Percentiles rank a stretch among this genome's conserved stretches.
These are phyloP conservation scores for Arrhopalites spinosus DNA, from an alignment of 2,888 invertebrate genomes.

Conservation along the genomic window DNA sequence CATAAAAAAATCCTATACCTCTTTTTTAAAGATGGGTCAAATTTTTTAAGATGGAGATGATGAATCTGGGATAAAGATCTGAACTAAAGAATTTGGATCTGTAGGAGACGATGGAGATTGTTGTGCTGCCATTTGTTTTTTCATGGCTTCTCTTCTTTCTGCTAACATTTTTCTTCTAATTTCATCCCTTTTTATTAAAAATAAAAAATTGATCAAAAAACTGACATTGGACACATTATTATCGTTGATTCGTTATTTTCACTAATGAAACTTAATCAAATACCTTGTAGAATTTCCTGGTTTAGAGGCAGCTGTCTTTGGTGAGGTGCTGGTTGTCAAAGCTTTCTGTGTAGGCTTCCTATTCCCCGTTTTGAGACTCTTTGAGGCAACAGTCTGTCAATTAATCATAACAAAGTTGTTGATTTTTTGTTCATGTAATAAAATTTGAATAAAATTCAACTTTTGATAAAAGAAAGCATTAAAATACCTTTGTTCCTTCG, in stretches of 20 bases:
- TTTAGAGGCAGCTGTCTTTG: conserved; percentile 9
- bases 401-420: too few species aligned
- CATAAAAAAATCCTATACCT: too few species aligned
- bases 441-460: too few species aligned
- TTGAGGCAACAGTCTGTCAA: neutral
- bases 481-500: neutral
- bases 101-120: neutral
- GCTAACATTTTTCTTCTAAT: conserved; percentile 82
- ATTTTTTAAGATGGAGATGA: neutral
- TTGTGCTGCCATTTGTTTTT: conserved; percentile 48
- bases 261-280: neutral
- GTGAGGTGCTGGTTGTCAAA: neutral
- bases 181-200: conserved; percentile 59
- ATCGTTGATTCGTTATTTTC: neutral
- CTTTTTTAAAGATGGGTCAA: too few species aligned
- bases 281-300: conserved; percentile 10
- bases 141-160: conserved; percentile 69
- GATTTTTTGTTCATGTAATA: too few species aligned
- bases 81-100: conserved; percentile 49
- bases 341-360: neutral
- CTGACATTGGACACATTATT: neutral
- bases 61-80: conserved; percentile 50
- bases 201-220: neutral
- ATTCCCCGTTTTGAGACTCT: conserved; percentile 11
- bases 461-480: too few species aligned